Conservation (phyloP, 1,140 invertebrate genomes). For the Macrosteles quadrilineatus region DNA sequence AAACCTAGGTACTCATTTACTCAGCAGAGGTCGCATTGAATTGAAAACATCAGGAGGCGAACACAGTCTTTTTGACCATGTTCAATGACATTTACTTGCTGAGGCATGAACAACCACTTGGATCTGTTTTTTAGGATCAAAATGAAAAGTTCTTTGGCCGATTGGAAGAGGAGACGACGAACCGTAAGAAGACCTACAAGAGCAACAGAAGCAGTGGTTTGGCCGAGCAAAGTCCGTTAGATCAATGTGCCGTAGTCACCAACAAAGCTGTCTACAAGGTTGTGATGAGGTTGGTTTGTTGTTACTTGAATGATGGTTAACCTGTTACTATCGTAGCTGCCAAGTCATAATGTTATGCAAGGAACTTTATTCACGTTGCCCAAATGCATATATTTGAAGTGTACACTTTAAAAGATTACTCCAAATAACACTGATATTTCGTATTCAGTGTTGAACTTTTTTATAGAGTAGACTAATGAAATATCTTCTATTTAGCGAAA, state of each 20-base stretch:
- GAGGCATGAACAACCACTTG: background rate
- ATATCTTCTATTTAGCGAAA: too few species aligned
- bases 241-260: slow-evolving; percentile 68
- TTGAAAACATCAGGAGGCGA: too few species aligned
- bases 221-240: slow-evolving; percentile 17
- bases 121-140: background rate
- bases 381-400: too few species aligned
- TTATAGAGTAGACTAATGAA: too few species aligned
- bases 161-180: background rate
- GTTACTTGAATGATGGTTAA: background rate
- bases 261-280: slow-evolving; percentile 68
- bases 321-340: background rate
- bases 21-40: too few species aligned
- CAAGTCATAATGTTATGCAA: background rate
- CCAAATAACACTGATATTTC: too few species aligned
- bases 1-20: too few species aligned
- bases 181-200: slow-evolving; percentile 5
- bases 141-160: background rate
- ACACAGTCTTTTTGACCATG: background rate
- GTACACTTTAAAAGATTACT: too few species aligned
- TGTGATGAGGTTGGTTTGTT: slow-evolving; percentile 62
- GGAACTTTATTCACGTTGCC: too few species aligned
- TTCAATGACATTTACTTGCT: background rate
- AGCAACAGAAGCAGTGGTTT: slow-evolving; percentile 12
- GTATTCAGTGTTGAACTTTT: too few species aligned